Percentiles rank a stretch among this genome's conserved stretches.
These are phyloP conservation scores for Apamea epomidion DNA, from an alignment of 2,888 invertebrate species.

Conservation along the genomic window DNA sequence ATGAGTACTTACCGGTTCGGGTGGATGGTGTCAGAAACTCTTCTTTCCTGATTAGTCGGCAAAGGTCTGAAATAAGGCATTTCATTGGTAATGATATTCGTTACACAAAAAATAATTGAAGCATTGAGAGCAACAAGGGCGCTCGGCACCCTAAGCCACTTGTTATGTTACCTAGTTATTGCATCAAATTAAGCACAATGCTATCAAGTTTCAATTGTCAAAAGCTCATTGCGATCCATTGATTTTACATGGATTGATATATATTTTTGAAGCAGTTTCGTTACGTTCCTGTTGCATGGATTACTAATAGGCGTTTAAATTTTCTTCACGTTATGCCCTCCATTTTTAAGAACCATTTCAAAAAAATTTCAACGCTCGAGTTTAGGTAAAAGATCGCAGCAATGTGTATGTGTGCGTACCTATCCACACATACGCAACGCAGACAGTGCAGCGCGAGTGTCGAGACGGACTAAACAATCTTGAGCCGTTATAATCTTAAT, in stretches of 20 bases:
- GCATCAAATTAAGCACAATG: neutral
- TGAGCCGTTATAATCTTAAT: no score
- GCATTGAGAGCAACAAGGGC: neutral
- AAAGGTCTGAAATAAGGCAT: neutral
- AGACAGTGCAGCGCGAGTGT: no score
- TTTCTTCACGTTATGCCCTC: neutral
- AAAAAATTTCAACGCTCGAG: no score
- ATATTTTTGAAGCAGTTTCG: neutral
- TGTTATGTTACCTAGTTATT: neutral
- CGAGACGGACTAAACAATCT: no score
- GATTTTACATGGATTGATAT: neutral
- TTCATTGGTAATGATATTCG: neutral
- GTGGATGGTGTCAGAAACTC: neutral
- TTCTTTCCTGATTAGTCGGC: rapidly evolving
- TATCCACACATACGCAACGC: no score
- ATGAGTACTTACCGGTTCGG: neutral
- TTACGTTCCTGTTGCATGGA: neutral
- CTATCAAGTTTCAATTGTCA: neutral
- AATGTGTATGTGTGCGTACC: no score
- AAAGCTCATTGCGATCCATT: neutral
- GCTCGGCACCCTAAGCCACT: neutral
- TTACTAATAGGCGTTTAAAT: neutral
- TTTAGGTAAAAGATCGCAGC: no score
- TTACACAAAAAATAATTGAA: neutral
- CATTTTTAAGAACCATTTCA: no score